phyloP scores from a whole-genome alignment of 2,888 invertebrate genomes.

The Pelosia muscerda region DNA sequence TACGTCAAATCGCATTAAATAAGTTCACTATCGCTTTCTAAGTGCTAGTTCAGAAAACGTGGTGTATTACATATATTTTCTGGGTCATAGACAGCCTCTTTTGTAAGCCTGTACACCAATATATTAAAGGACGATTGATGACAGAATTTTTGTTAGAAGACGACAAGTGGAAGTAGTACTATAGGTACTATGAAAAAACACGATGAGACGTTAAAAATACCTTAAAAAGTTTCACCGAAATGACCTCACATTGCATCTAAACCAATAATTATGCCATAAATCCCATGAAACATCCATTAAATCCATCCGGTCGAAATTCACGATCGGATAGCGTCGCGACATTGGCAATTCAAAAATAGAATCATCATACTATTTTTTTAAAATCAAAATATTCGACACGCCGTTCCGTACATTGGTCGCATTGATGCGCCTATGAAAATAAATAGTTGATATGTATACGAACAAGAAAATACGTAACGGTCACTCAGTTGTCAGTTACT shows the following conservation, averaged over 20 bases:
- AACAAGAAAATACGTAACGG: constrained; percentile 76
- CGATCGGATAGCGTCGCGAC: constrained; percentile 46
- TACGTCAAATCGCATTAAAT: too few relatives aligned
- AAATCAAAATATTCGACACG: constrained; percentile 47
- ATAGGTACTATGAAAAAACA: too few relatives aligned
- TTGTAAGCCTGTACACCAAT: too few relatives aligned
- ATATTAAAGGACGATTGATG: too few relatives aligned
- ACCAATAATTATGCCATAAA: constrained; percentile 20
- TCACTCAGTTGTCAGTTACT: constrained; percentile 83
- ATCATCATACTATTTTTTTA: constrained; percentile 45
- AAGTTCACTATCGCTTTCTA: too few relatives aligned
- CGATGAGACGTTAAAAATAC: background rate
- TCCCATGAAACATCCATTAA: constrained; percentile 24
- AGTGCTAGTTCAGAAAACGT: too few relatives aligned
- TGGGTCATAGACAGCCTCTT: too few relatives aligned
- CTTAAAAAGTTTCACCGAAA: background rate
- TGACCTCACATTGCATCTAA: constrained; percentile 4
- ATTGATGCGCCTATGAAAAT: constrained; percentile 81
- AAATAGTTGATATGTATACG: constrained; percentile 77
- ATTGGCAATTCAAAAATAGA: constrained; percentile 68
- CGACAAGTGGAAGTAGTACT: too few relatives aligned
- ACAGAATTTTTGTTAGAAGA: too few relatives aligned
- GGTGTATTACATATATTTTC: too few relatives aligned
- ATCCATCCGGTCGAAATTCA: constrained; percentile 32
- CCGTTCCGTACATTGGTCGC: constrained; percentile 51